Base-by-base conservation (phyloP, 2,888 invertebrate genomes). In the Himalopsyche tibetana region DNA sequence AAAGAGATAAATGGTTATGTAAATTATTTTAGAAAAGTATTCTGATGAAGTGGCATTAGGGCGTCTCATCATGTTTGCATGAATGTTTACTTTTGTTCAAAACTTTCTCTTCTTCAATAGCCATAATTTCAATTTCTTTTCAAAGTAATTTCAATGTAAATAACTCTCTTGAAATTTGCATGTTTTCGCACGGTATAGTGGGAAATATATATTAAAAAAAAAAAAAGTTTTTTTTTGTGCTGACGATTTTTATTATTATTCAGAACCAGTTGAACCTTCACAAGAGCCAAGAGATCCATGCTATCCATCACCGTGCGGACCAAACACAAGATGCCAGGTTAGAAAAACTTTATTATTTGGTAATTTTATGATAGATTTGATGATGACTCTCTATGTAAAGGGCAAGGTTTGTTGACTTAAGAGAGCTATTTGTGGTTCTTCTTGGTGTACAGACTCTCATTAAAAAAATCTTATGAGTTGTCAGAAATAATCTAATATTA, bases 281-380 rank as follows among this genome's bases (percentile, higher is more conserved):
- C 90, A 90, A 36, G 90, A 91, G 88, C 93, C 93, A 82, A 91
- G 92, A 85, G 96, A 97, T 91, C 96, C 96, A n/a, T 98, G 98
- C 92, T 95, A 95, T 90, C 97, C 97, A 87, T 96, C 96, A 74
- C 97, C 97, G 0, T 98, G 98, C 90, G 95, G 95, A 80, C 94
- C 95, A 82, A 97, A 97, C 90, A 98, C 98, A 6, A 95, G 96
- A 89, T 98, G 98, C 90, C 94, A 95, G 86, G 94, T 95, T 0
- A 93, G 95, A 83, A 28, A 36, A 15, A 63, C 38, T 55, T n/a
- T 51, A 55, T 55, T 55, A 42, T 19, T 51, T 82, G 55, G 11
- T 88, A 94, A 28, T 69, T 17, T 28, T 69, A 82, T 28, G 28
- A 12, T 19, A 4, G n/a, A 81, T 38, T 12, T 81, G 12, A 36